phyloP scores from a whole-genome alignment of 2,113 vertebrate species.

The Micronycteris hirsuta region DNA sequence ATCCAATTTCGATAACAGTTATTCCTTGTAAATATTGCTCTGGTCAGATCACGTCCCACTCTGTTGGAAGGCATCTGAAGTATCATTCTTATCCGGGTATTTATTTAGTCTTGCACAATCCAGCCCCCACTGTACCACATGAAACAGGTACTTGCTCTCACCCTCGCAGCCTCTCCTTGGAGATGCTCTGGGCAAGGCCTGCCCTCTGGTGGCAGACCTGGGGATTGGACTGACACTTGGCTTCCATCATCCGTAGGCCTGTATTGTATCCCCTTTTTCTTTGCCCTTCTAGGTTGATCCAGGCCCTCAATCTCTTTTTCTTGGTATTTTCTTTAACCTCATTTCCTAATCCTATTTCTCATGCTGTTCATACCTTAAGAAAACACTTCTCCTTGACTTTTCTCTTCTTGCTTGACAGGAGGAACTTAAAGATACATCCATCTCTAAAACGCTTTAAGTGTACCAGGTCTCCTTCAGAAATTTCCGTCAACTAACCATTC shows the following conservation, averaged over 20 bases:
- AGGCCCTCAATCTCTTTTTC: background rate
- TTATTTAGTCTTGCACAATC: background rate
- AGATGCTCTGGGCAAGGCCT: background rate
- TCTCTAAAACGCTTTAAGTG: background rate
- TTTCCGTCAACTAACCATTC: background rate
- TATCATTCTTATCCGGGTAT: background rate
- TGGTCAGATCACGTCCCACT: background rate
- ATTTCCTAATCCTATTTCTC: background rate
- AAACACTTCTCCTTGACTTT: background rate
- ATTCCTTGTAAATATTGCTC: background rate
- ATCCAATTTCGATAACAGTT: background rate
- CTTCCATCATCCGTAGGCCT: background rate
- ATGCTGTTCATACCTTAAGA: background rate
- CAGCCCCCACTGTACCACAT: background rate
- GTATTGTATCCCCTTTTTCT: background rate
- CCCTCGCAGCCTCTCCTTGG: background rate
- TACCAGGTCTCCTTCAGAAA: background rate
- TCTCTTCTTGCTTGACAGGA: background rate
- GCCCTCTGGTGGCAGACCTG: slow-evolving; percentile 22
- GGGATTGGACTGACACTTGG: background rate
- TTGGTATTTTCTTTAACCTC: background rate
- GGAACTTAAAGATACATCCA: background rate
- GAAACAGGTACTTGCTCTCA: background rate
- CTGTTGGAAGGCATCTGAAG: background rate
- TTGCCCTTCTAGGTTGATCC: background rate